phyloP scores from a whole-genome alignment of 2,113 vertebrate genomes.

The Tragelaphus imberbis region DNA sequence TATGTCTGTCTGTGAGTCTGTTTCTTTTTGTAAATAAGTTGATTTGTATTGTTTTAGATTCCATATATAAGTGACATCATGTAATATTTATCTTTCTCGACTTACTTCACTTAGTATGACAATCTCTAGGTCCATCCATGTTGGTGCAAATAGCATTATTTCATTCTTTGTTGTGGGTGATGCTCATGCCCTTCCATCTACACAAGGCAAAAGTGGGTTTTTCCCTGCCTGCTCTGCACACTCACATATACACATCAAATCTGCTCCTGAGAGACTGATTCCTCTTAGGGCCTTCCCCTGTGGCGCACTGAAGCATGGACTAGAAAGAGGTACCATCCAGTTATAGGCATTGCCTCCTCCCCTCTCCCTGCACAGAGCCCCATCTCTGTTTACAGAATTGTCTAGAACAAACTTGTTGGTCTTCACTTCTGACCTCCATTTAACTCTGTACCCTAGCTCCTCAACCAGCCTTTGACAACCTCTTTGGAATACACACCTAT shows the following conservation, averaged over 20 bases:
- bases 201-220: neutral
- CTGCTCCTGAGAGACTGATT: neutral
- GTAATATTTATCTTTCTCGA: neutral
- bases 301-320: neutral
- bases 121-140: neutral
- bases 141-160: neutral
- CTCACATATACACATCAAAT: neutral
- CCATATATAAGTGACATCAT: neutral
- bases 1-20: neutral
- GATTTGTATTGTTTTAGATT: neutral
- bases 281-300: neutral
- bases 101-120: neutral
- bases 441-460: neutral
- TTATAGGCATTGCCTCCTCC: neutral
- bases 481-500: neutral
- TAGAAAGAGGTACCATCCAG: neutral
- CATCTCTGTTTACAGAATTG: neutral
- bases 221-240: neutral
- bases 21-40: neutral
- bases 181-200: neutral
- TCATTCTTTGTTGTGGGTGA: neutral
- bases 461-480: neutral
- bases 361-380: accelerated
- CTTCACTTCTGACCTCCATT: neutral
- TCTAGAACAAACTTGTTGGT: neutral